Conservation (phyloP, 2,113 vertebrate genomes). For the Semnornis frantzii region DNA sequence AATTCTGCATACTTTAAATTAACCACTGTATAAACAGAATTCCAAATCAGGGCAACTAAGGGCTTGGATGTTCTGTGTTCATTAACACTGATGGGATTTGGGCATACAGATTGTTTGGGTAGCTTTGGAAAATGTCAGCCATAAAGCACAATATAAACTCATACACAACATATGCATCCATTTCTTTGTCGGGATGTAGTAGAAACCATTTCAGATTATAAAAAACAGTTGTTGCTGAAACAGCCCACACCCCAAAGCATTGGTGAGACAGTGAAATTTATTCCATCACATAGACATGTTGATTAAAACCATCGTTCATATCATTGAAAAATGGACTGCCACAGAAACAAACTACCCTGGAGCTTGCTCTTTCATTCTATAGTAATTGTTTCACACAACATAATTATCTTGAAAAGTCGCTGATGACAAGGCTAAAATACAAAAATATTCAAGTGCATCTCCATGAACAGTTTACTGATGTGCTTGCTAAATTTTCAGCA, state of each 20-base stretch:
- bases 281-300: constrained; percentile 3
- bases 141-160: background rate
- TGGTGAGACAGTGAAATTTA: constrained; percentile 27
- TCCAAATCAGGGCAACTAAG: background rate
- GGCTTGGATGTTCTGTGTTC: background rate
- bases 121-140: background rate
- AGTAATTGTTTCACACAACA: constrained; percentile 43
- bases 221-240: background rate
- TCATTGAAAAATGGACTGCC: constrained; percentile 33
- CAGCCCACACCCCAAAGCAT: background rate
- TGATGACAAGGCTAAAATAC: constrained; percentile 53
- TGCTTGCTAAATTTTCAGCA: constrained; percentile 32
- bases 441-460: constrained; percentile 19
- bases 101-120: background rate
- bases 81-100: background rate
- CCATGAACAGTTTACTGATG: background rate
- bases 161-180: background rate
- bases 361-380: constrained; percentile 41
- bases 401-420: constrained; percentile 60
- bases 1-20: background rate
- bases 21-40: background rate
- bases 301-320: constrained; percentile 52
- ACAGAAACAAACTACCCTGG: constrained; percentile 30
- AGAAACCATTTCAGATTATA: background rate
- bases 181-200: background rate